These are phyloP conservation scores for Eupithecia centaureata DNA, from an alignment of 2,888 invertebrate genomes.

Conservation along the genomic window DNA sequence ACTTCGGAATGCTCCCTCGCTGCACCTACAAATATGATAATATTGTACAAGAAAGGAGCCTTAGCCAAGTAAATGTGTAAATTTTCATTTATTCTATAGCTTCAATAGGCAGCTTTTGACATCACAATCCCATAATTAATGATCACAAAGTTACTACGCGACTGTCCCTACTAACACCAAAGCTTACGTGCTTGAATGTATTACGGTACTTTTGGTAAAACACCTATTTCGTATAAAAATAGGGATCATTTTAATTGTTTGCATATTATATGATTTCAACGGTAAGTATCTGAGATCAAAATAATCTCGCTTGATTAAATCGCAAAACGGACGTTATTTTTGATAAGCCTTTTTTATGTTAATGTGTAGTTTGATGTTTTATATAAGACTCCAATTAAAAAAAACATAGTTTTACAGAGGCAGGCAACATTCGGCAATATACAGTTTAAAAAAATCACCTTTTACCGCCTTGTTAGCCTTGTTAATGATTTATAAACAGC, in stretches of 20 bases:
- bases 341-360: neutral
- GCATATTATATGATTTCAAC: neutral
- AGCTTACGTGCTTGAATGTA: conserved; percentile 12
- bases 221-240: conserved; percentile 7
- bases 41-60: neutral
- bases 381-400: neutral
- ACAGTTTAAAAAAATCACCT: neutral
- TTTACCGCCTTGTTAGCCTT: neutral
- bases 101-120: conserved; percentile 56
- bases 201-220: conserved; percentile 7
- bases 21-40: conserved; percentile 3
- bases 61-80: neutral
- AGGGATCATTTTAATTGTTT: neutral
- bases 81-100: conserved; percentile 26
- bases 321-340: no score
- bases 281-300: neutral
- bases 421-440: no score
- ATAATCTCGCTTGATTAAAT: neutral
- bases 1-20: conserved; percentile 25
- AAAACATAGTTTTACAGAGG: no score
- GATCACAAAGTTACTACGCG: conserved; percentile 54
- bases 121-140: conserved; percentile 56
- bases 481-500: neutral
- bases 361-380: neutral
- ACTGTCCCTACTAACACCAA: conserved; percentile 46